Base-by-base conservation (phyloP, 2,888 invertebrate species). In the Physocephala rufipes region DNA sequence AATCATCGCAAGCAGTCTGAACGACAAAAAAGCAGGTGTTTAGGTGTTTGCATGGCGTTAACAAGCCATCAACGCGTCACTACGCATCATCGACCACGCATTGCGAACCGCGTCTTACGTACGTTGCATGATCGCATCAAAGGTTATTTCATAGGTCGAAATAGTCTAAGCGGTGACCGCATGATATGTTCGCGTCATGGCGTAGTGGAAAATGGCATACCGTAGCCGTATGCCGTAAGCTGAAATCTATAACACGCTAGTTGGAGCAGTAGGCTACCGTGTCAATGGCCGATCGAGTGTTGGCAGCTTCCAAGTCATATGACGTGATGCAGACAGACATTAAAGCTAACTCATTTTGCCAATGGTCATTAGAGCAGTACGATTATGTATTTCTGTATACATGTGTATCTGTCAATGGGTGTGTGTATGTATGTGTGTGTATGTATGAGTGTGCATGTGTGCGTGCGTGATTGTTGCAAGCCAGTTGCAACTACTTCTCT, bases 241-340 rank as follows among this genome's bases (percentile, higher is more conserved):
- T n/a, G n/a, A n/a, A n/a, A 73, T 72, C 73, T 70, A 45, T 49
- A 71, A 70, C 74, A 62, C 67, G 55, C 70, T 75, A 76, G 74
- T 65, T 73, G 75, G 76, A 76, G 75, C 77, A 77, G 75, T 77
- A 77, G 77, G 77, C 77, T 77, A 77, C 72, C 76, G 74, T 77
- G 77, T 76, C 76, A 77, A 73, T 72, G 72, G 72, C 73, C 61
- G 71, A 69, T 62, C 36, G 61, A 49, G 45, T 24, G 24, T 26
- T 28, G 28, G 30, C 67, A 68, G 67, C 67, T 61, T 68, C 67
- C 71, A 61, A 70, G 70, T 61, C 47, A 49, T 58, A 26, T 58
- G 61, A 28, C 19, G 64, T 24, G 16, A 28, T 30, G 30, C 7
- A 30, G 53, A n/a, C 64, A 26, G 47, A 64, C 24, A 49, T 16